Conservation (phyloP, 2,797 vertebrate species). For the Pipistrellus pygmaeus region DNA sequence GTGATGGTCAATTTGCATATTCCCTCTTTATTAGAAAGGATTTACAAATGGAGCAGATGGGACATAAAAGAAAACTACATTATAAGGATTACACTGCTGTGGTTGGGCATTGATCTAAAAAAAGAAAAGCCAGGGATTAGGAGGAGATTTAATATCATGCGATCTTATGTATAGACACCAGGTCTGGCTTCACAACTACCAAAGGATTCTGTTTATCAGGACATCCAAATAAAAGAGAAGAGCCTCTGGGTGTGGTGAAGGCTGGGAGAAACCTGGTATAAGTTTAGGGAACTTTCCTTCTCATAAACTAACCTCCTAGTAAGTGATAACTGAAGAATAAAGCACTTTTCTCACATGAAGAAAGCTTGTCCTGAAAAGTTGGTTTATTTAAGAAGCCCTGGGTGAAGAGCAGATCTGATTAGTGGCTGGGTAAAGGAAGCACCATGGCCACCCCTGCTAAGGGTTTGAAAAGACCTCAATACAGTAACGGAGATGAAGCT, state of each 20-base stretch:
- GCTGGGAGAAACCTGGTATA: background rate
- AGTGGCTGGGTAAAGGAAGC: background rate
- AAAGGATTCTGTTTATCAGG: background rate
- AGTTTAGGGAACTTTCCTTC: background rate
- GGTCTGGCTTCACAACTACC: background rate
- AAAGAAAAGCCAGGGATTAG: conserved; percentile 26
- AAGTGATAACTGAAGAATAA: background rate
- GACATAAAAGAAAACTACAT: conserved; percentile 35
- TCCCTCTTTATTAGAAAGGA: too few species aligned
- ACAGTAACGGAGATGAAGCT: background rate
- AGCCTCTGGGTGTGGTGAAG: background rate
- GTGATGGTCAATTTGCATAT: too few species aligned
- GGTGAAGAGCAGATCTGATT: background rate
- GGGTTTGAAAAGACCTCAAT: background rate
- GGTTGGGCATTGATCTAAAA: conserved; percentile 16
- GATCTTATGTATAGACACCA: conserved; percentile 17
- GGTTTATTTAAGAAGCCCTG: conserved; percentile 29
- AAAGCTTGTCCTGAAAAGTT: background rate
- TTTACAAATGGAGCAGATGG: conserved; percentile 67
- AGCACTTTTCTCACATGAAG: background rate
- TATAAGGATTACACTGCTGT: conserved; percentile 51
- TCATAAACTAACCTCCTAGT: background rate
- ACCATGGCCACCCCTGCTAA: background rate
- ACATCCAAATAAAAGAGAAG: conserved; percentile 48
- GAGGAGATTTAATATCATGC: background rate